Evolutionary conservation across 2,113 vertebrate species (phyloP).

Genomic region (Cairina moschata): DNA sequence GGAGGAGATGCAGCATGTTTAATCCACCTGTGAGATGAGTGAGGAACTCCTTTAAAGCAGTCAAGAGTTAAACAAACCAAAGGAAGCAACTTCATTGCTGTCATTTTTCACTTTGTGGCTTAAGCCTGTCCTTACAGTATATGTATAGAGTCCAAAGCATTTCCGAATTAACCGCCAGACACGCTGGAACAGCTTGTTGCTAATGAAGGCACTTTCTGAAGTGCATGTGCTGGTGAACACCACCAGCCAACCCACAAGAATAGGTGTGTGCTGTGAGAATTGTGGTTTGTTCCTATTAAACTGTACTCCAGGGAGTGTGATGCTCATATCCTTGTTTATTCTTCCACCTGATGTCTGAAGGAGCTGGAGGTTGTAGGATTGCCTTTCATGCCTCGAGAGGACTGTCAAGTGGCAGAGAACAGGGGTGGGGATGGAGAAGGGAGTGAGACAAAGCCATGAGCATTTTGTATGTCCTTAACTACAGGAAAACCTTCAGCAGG

Average conservation of each 20-base stretch:
- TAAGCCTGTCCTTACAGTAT: neutral
- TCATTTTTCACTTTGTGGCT: neutral
- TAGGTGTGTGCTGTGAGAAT: neutral
- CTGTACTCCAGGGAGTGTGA: neutral
- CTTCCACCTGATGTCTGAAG: neutral
- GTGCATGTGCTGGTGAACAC: neutral
- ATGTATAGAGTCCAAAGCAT: neutral
- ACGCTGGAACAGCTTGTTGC: neutral
- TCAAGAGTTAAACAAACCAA: neutral
- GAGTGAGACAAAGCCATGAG: neutral
- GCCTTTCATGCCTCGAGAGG: neutral
- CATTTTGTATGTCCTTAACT: neutral
- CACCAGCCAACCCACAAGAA: neutral
- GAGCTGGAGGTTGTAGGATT: neutral
- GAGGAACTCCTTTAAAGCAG: neutral
- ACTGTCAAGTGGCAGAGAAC: neutral
- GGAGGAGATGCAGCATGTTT: neutral
- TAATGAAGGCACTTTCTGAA: neutral
- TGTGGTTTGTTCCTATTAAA: neutral
- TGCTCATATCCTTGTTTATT: neutral
- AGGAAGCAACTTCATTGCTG: neutral
- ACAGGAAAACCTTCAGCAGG: neutral
- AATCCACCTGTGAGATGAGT: neutral
- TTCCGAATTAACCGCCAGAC: slow-evolving; percentile 1
- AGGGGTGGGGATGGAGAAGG: neutral